These are phyloP conservation scores for Bruchidius siliquastri DNA, from an alignment of 2,888 invertebrate genomes.

Conservation along the genomic window DNA sequence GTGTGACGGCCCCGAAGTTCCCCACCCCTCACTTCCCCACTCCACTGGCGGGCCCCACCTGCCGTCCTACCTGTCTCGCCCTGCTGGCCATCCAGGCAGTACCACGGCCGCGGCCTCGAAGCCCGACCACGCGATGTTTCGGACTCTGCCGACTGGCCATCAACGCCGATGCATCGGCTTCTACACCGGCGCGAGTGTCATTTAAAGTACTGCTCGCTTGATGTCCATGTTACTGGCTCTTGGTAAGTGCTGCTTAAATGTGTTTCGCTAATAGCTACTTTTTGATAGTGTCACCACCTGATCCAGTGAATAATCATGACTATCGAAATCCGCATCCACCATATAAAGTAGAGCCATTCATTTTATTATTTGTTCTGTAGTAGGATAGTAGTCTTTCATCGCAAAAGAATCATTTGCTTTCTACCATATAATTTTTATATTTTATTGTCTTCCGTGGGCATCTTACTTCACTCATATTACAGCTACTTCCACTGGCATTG, in stretches of 20 bases:
- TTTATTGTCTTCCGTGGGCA: too few species aligned
- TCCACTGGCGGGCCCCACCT: not conserved
- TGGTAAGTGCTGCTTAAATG: not conserved
- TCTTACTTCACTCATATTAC: too few species aligned
- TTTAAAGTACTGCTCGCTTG: not conserved
- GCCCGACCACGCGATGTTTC: not conserved
- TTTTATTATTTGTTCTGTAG: too few species aligned
- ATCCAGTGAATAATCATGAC: too few species aligned
- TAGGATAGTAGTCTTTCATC: too few species aligned
- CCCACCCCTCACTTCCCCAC: not conserved
- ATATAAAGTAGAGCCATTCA: too few species aligned
- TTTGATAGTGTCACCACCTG: too few species aligned
- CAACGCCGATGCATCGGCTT: not conserved
- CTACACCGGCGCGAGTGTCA: not conserved
- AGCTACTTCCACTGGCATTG: too few species aligned
- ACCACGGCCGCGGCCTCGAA: not conserved
- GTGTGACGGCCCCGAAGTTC: not conserved
- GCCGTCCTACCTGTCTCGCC: not conserved
- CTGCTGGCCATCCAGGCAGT: not conserved
- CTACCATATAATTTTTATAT: too few species aligned
- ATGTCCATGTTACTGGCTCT: not conserved
- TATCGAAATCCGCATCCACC: too few species aligned
- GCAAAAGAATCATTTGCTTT: too few species aligned
- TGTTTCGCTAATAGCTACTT: too few species aligned
- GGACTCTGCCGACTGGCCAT: not conserved